A percentile compares a stretch with the other conserved stretches of the same genome.
phyloP scores from a whole-genome alignment of 1,140 invertebrate genomes.

The Apocrypta bakeri region DNA sequence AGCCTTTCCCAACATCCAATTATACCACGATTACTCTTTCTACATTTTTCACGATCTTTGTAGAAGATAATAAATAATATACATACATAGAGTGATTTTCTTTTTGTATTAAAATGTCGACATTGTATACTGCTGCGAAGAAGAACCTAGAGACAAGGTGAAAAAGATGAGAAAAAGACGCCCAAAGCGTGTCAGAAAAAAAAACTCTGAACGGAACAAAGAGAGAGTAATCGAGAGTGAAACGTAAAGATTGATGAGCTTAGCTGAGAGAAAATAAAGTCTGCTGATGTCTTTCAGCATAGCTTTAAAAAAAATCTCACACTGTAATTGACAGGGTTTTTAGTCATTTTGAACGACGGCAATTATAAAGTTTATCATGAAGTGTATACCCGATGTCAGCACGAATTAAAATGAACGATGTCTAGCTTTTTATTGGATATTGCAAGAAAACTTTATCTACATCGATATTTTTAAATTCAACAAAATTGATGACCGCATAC shows the following conservation, averaged over 20 bases:
- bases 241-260: slow-evolving; percentile 34
- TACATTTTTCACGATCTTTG: background rate
- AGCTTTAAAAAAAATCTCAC: background rate
- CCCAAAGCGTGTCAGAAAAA: background rate
- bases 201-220: background rate
- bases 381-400: no score
- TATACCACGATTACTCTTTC: no score
- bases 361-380: background rate
- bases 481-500: background rate
- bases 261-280: slow-evolving; percentile 12
- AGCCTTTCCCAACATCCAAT: background rate
- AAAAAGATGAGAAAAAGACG: background rate
- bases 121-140: background rate
- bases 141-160: slow-evolving; percentile 10
- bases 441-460: background rate
- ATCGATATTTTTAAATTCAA: no score
- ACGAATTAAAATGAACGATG: background rate
- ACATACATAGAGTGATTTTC: no score
- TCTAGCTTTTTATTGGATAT: background rate
- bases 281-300: background rate
- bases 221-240: slow-evolving; percentile 23
- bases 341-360: background rate
- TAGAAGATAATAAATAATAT: background rate
- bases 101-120: background rate
- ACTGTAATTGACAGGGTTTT: background rate